phyloP scores from a whole-genome alignment of 2,888 invertebrate genomes.

The Mesorhabditis sp. region DNA sequence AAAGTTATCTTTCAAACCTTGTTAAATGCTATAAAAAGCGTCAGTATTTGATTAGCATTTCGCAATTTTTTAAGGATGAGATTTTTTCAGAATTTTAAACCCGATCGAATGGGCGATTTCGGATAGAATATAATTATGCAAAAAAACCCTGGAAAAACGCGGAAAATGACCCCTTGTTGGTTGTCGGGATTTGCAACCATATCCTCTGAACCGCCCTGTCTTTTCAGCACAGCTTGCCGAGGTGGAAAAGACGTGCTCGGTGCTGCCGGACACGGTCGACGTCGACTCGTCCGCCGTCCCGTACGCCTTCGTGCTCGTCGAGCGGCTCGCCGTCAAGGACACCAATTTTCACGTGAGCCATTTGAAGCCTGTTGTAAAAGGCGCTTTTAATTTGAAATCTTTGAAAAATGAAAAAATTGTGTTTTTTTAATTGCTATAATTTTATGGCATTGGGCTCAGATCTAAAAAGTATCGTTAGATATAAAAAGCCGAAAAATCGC shows the following conservation, averaged over 20 bases:
- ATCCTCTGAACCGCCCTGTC: not conserved
- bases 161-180: too few species aligned
- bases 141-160: too few species aligned
- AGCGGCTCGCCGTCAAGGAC: not conserved
- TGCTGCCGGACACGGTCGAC: slow-evolving; percentile 9
- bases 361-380: not conserved
- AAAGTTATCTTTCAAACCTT: too few species aligned
- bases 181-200: too few species aligned
- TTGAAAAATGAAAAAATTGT: not conserved
- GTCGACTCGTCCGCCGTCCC: slow-evolving; percentile 8
- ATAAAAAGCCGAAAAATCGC: too few species aligned
- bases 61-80: too few species aligned
- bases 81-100: too few species aligned
- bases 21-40: too few species aligned
- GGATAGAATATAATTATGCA: slow-evolving; percentile 9
- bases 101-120: not conserved
- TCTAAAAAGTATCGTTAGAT: too few species aligned
- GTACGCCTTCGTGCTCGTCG: slow-evolving; percentile 8
- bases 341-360: slow-evolving; percentile 12
- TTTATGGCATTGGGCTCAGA: too few species aligned
- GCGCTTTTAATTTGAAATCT: too few species aligned
- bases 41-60: too few species aligned
- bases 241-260: not conserved
- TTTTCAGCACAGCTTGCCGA: not conserved
- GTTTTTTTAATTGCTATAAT: not conserved